A percentile compares a stretch with the other conserved stretches of the same genome.
Evolutionary conservation across 2,888 invertebrate genomes (phyloP).

Genomic region (Acanthococcus lagerstroemiae): DNA sequence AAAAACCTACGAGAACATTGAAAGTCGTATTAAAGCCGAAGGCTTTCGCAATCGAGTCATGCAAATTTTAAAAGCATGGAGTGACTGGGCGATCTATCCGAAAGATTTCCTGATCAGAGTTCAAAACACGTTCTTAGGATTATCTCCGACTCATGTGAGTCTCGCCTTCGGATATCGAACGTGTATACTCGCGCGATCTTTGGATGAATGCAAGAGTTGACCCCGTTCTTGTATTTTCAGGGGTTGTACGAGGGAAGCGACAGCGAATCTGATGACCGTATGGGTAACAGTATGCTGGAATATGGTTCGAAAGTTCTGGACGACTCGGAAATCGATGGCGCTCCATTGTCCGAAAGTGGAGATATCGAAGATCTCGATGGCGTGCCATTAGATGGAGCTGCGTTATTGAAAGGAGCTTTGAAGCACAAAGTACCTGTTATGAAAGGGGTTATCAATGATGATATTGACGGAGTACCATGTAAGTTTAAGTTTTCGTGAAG

Average conservation of each 20-base stretch:
- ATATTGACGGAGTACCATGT: constrained; percentile 61
- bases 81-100: constrained; percentile 94
- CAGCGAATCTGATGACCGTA: constrained; percentile 14
- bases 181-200: no score
- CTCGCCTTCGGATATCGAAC: no score
- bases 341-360: constrained; percentile 48
- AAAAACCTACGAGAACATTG: constrained; percentile 60
- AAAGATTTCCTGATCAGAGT: constrained; percentile 78
- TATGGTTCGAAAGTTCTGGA: constrained; percentile 19
- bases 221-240: no score
- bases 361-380: constrained; percentile 49
- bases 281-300: neutral
- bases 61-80: constrained; percentile 89
- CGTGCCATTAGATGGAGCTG: constrained; percentile 67
- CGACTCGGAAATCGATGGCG: constrained; percentile 48
- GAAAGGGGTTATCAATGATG: constrained; percentile 53
- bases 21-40: constrained; percentile 85
- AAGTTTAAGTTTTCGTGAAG: constrained; percentile 37
- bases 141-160: constrained; percentile 40
- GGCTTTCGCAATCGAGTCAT: constrained; percentile 86
- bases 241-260: constrained; percentile 15
- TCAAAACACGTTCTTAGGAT: constrained; percentile 83
- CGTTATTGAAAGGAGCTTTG: constrained; percentile 61
- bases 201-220: neutral
- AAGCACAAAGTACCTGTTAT: constrained; percentile 45